A percentile compares a stretch with the other conserved stretches of the same genome.
Evolutionary conservation across 2,797 vertebrate species (phyloP).

Genomic region (Liparis tanakae): DNA sequence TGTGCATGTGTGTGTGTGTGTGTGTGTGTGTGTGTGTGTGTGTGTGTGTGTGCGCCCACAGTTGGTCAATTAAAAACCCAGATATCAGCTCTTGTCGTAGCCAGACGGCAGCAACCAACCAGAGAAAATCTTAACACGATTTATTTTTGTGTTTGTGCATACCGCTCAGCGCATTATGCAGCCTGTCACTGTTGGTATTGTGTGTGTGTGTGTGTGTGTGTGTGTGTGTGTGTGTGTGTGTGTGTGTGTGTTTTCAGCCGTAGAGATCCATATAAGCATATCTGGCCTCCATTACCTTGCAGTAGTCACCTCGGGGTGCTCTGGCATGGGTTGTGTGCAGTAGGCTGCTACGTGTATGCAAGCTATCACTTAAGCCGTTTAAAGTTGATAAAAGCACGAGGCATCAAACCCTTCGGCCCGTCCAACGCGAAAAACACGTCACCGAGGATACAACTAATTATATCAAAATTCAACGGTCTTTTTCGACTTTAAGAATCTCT

Average conservation of each 20-base stretch:
- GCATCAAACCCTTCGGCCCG: slow-evolving; percentile 54
- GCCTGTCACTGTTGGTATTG: slow-evolving; percentile 24
- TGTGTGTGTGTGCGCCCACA: too few species aligned
- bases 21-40: slow-evolving; percentile 16
- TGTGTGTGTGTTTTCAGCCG: not conserved
- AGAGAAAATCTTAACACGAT: slow-evolving; percentile 46
- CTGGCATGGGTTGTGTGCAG: slow-evolving; percentile 5
- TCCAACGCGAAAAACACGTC: slow-evolving; percentile 33
- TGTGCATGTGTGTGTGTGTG: slow-evolving; percentile 11
- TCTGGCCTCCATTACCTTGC: slow-evolving; percentile 48
- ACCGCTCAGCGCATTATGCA: slow-evolving; percentile 24
- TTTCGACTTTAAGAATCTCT: not conserved
- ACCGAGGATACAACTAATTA: slow-evolving; percentile 52
- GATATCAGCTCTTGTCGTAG: slow-evolving; percentile 46
- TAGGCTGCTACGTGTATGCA: slow-evolving; percentile 52
- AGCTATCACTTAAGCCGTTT: slow-evolving; percentile 62
- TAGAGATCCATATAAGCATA: slow-evolving; percentile 43
- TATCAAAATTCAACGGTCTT: not conserved
- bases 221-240: not conserved
- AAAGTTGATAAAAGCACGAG: slow-evolving; percentile 58
- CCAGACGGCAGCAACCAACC: slow-evolving; percentile 40
- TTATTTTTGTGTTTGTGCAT: slow-evolving; percentile 29
- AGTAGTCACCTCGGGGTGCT: slow-evolving; percentile 43
- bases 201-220: slow-evolving; percentile 5
- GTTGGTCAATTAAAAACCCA: slow-evolving; percentile 60